Evolutionary conservation across 2,797 vertebrate species (phyloP), one percentile per base, ranked within the genome.

Genomic region (Hyperoplus lanceolatus): DNA sequence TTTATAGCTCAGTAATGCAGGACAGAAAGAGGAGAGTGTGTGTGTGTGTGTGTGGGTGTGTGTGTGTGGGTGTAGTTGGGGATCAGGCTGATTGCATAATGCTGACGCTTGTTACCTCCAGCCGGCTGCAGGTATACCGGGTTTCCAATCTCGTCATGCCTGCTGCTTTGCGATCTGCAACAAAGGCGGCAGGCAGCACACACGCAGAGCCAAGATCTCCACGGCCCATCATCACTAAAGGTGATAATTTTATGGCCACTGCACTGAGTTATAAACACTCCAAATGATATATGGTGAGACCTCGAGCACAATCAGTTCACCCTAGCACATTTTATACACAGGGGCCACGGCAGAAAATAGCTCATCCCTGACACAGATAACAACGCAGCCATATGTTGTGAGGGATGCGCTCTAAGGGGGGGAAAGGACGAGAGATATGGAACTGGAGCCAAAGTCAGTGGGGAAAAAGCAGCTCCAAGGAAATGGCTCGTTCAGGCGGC

Each of bases 181-280:
- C 49, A n/a, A 1, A 61, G 57, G 76, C 4, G n/a, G 66, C 67
- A 29, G 29, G 29, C 29, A 29, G 29, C 29, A 29, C 29, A 21
- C 56, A 58, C n/a, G 12, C 71, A n/a, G 45, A 79, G 75, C 76
- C 72, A 42, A 54, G 59, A 53, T 71, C 77, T 73, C 73, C 4
- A n/a, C 11, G 16, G 73, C 69, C 29, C 56, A 10, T 82, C 79
- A 15, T 76, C 75, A 49, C 68, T 48, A 45, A 45, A 80, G 77
- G 91, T 82, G 91, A 86, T 89, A 46, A 87, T 88, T 93, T 91
- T 70, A 93, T 71, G 69, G 61, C 72, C 67, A 29, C 39, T 7
- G 42, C 78, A 29, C 49, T 14, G 60, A 73, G 77, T 79, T 76
- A 84, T 82, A 86, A 91, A 90, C 85, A 79, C 70, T 64, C 66